phyloP scores from a whole-genome alignment of 2,113 vertebrate species.

The Xiphophorus hellerii region DNA sequence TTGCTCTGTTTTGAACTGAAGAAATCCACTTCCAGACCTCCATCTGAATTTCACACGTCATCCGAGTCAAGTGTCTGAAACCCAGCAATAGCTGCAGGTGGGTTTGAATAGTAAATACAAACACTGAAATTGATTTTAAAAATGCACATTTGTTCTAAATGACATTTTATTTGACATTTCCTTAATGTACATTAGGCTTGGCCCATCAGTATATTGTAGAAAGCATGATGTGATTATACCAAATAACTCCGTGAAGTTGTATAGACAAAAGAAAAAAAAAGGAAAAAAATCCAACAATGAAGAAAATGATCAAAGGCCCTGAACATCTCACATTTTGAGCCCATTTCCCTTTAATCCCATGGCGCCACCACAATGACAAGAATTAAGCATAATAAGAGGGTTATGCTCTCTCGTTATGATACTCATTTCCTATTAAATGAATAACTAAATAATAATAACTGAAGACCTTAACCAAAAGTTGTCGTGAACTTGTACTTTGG shows the following conservation, averaged over 20 bases:
- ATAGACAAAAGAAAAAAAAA: no score
- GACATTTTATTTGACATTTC: conserved; percentile 92
- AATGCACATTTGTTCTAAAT: conserved; percentile 75
- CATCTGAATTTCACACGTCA: no score
- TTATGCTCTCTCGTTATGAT: neutral
- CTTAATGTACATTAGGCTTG: conserved; percentile 88
- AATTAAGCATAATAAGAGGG: neutral
- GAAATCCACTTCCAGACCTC: no score
- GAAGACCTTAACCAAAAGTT: no score
- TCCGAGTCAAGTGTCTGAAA: no score
- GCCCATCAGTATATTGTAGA: conserved; percentile 68
- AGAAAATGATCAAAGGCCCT: neutral
- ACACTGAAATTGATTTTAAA: neutral
- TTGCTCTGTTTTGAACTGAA: no score
- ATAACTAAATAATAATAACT: neutral
- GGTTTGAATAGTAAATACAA: no score
- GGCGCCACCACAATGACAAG: neutral
- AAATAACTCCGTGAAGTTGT: no score
- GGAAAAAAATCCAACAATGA: neutral
- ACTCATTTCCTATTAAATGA: no score
- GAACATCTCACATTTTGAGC: no score
- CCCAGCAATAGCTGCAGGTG: no score
- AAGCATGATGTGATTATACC: neutral
- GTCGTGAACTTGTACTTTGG: neutral
- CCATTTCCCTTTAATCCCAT: neutral